Base-by-base conservation (phyloP, 2,113 vertebrate genomes). In the Corydoras maculifer region DNA sequence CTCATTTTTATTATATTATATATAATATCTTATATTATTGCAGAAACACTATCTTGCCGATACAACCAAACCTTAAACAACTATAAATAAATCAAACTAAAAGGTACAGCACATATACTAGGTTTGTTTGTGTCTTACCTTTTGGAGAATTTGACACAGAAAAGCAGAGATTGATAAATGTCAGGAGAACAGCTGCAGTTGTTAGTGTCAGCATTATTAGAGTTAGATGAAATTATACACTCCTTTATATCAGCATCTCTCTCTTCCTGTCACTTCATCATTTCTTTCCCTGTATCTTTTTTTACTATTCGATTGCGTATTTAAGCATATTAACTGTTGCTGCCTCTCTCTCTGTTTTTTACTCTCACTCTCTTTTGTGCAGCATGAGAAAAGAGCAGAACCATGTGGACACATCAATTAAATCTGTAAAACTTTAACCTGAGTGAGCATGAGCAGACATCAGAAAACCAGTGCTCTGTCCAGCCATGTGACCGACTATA, bases 381-480 rank as follows among this genome's bases (percentile, higher is more conserved):
- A 68, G 58, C 74, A 72, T 75, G 73, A 77, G 77, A 70, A 54
- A 65, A 49, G 59, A 5, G 12, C 58, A 81, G 82, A 78, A 74
- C 80, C 84, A 83, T 82, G 84, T 81, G 78, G 78, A 87, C 82
- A 86, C 81, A 86, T 86, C 87, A 87, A 85, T 86, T 73, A 76
- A 79, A 59, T 51, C 65, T 51, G 86, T 88, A 68, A 86, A 87
- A 75, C 65, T 84, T 89, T 88, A 88, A 89, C 89, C 73, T 70
- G 67, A 2, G 11, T 43, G 11, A 49, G 48, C 75, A 67, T 75
- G 75, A 75, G 72, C 75, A 53, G 59, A 73, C 75, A 74, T 73
- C 69, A 66, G 64, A 62, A 66, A 68, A 54, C 57, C n/a, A 63
- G n/a, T 30, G 32, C 30, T 57, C 11, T 53, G 67, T 55, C 68